These are phyloP conservation scores for Gymnocypris eckloni DNA, from an alignment of 2,797 vertebrate species.

Conservation along the genomic window DNA sequence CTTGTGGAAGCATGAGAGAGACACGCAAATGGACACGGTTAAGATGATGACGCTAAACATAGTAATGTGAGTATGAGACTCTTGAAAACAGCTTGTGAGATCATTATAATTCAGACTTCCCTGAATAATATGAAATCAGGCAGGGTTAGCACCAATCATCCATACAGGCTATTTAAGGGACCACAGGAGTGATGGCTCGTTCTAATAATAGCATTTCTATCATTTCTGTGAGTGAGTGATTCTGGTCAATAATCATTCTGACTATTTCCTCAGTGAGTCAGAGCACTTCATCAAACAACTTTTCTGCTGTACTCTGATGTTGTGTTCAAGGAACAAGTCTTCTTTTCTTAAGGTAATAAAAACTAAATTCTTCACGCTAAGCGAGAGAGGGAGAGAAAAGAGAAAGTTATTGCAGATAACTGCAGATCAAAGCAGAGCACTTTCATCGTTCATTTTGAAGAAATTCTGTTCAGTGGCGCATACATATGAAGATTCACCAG, in stretches of 20 bases:
- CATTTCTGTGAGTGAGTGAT: constrained; percentile 9
- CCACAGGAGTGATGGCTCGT: not conserved
- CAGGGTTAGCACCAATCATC: not conserved
- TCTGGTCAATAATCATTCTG: constrained; percentile 31
- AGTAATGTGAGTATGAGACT: not conserved
- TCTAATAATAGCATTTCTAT: constrained; percentile 19
- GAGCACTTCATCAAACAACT: constrained; percentile 12
- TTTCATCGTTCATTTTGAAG: constrained; percentile 26
- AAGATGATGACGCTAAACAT: constrained; percentile 22
- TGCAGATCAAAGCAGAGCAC: constrained; percentile 27
- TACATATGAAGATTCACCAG: not conserved
- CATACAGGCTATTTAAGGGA: not conserved
- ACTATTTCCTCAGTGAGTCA: constrained; percentile 29
- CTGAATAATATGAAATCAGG: not conserved
- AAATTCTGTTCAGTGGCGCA: constrained; percentile 15
- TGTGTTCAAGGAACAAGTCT: constrained; percentile 22
- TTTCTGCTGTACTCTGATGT: constrained; percentile 29
- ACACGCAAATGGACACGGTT: not conserved
- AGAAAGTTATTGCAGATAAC: constrained; percentile 20
- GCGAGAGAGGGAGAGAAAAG: not conserved
- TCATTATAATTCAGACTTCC: not conserved
- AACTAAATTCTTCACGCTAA: constrained; percentile 6
- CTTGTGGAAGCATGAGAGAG: constrained; percentile 27
- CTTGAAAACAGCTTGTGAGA: not conserved
- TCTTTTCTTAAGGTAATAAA: constrained; percentile 31